phyloP scores from a whole-genome alignment of 2,888 invertebrate species.

The Andrena praecox region DNA sequence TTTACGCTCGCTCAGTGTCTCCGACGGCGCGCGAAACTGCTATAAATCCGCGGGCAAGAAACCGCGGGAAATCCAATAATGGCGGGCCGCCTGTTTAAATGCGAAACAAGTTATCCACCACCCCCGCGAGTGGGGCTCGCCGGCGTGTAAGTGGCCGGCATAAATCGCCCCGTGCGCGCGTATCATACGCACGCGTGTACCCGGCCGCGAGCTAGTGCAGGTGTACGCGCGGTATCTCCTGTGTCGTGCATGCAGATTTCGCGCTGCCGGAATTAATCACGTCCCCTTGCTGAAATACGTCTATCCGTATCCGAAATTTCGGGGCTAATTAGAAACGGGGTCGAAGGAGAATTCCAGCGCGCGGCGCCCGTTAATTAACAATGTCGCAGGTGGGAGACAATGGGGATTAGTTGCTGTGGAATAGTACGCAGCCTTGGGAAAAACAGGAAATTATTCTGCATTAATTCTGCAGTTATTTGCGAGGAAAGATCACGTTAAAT shows the following conservation, averaged over 20 bases:
- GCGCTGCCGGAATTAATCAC: slow-evolving; percentile 61
- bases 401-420: background rate
- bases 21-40: slow-evolving; percentile 30
- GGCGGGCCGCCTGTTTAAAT: slow-evolving; percentile 35
- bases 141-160: slow-evolving; percentile 26
- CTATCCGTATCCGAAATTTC: slow-evolving; percentile 52
- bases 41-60: slow-evolving; percentile 46
- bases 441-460: background rate
- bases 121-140: no score
- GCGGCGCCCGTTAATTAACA: slow-evolving; percentile 48
- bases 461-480: background rate
- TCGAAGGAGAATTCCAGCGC: background rate
- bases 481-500: no score
- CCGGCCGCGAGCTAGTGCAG: background rate
- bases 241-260: slow-evolving; percentile 49
- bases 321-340: slow-evolving; percentile 56
- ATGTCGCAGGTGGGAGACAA: slow-evolving; percentile 11
- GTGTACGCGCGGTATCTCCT: slow-evolving; percentile 19
- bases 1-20: slow-evolving; percentile 25
- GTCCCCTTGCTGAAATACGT: slow-evolving; percentile 36
- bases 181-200: slow-evolving; percentile 22
- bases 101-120: slow-evolving; percentile 42
- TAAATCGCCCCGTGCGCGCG: slow-evolving; percentile 24
- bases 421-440: background rate
- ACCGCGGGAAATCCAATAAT: slow-evolving; percentile 51